Evolutionary conservation across 2,113 vertebrate species (phyloP).

Genomic region (Arenaria interpres): DNA sequence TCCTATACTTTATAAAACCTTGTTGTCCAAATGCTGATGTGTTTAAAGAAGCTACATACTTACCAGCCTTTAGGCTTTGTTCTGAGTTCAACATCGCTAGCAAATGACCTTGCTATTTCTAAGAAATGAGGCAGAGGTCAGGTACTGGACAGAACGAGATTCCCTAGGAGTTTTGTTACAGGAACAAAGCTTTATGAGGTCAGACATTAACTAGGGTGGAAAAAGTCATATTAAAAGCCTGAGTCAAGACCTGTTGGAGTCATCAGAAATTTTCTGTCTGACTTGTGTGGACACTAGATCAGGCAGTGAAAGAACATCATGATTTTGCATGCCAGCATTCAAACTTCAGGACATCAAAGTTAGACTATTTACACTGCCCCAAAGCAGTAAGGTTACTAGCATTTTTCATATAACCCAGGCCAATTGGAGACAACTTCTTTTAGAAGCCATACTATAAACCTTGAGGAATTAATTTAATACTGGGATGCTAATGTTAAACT

Average conservation of each 20-base stretch:
- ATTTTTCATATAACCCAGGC: background rate
- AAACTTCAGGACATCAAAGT: background rate
- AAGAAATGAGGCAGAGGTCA: background rate
- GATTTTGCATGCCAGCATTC: background rate
- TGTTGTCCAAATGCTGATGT: background rate
- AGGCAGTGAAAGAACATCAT: background rate
- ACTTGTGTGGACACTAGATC: background rate
- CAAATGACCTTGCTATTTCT: background rate
- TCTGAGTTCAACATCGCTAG: background rate
- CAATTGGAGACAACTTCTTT: background rate
- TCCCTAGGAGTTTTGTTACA: background rate
- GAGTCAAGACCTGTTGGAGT: background rate
- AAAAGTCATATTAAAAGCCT: background rate
- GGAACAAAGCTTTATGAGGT: background rate
- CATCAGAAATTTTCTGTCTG: background rate
- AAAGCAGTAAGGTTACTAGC: background rate
- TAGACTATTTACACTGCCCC: background rate
- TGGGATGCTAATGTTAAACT: conserved; percentile 2
- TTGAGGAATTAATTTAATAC: background rate
- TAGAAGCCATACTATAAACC: background rate
- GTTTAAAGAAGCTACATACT: background rate
- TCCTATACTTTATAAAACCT: background rate
- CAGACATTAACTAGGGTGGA: background rate
- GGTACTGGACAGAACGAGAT: background rate
- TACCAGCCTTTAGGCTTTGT: background rate